Evolutionary conservation across 2,888 invertebrate genomes (phyloP), one percentile per base, ranked within the genome.

Genomic region (Slavum lentiscoides): DNA sequence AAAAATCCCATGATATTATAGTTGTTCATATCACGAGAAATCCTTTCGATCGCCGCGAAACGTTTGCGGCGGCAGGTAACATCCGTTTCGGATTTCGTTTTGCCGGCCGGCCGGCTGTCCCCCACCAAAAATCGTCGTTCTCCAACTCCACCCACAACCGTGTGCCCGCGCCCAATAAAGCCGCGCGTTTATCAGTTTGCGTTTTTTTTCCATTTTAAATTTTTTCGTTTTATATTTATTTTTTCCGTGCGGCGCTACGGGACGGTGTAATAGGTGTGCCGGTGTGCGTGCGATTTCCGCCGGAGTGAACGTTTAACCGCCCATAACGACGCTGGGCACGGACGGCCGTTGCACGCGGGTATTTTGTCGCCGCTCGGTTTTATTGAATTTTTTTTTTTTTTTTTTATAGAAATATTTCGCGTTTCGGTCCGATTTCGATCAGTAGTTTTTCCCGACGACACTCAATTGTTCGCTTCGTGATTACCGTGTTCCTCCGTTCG

Each of bases 261-360:
- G n/a, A n/a, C n/a, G 30, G 1, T 30, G 30, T 30, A 30, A 4
- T 30, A 30, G 30, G 30, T 7, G 43, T 9, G 43, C 43, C 6
- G 49, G 13, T 3, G 49, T 49, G 49, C 49, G 15, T 49, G 49
- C 49, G 49, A 49, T 49, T 55, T 69, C 8, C 15, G 9, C 30
- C 11, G n/a, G n/a, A 64, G 55, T 39, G 74, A 64, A 23, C 39
- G 66, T 74, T 74, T 74, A 75, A 75, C 74, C 74, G 74, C 74
- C 74, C 58, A 67, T 75, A 75, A n/a, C 62, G 53, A 49, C 30
- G 62, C 11, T 62, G n/a, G 23, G 68, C 49, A 23, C 49, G 11
- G 49, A 15, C 15, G 49, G 49, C 13, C 23, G 49, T 69, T 61
- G 23, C 30, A 30, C 53, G 49, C n/a, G n/a, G n/a, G n/a, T n/a